Percentiles rank a stretch among this genome's conserved stretches.
Evolutionary conservation across 2,113 vertebrate genomes (phyloP).

Genomic region (Rallus limicola): DNA sequence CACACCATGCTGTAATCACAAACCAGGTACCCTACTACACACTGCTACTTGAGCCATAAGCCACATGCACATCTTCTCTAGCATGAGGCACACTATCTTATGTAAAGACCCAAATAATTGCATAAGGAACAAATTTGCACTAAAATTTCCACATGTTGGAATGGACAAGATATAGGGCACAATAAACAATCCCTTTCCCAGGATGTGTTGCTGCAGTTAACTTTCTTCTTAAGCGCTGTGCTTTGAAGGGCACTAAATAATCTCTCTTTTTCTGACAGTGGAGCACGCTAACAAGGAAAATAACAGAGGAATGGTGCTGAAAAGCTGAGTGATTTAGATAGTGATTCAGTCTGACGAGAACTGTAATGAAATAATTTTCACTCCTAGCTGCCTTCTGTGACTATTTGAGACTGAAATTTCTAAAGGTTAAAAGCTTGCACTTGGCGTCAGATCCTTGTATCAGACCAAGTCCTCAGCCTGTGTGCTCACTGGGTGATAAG

Average conservation of each 20-base stretch:
- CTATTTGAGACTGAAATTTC: constrained; percentile 1
- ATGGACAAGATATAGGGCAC: background rate
- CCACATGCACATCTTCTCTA: background rate
- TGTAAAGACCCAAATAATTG: background rate
- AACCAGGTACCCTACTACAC: background rate
- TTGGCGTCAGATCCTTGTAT: background rate
- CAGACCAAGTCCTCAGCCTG: background rate
- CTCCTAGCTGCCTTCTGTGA: background rate
- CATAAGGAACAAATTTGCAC: background rate
- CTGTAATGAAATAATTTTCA: constrained; percentile 20
- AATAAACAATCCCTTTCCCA: background rate
- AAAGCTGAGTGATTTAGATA: constrained; percentile 28
- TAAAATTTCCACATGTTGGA: background rate
- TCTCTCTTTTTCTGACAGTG: background rate
- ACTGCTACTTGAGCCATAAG: background rate
- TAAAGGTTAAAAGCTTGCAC: background rate
- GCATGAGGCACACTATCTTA: background rate
- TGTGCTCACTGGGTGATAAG: background rate
- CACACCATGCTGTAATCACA: background rate
- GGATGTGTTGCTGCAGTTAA: background rate
- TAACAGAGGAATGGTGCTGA: background rate
- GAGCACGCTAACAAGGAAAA: background rate
- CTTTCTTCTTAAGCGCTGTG: background rate
- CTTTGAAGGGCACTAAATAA: constrained; percentile 17
- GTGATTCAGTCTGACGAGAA: constrained; percentile 3